Evolutionary conservation across 1,140 invertebrate species (phyloP), one percentile per base, ranked within the genome.

Genomic region (Hermetia illucens): DNA sequence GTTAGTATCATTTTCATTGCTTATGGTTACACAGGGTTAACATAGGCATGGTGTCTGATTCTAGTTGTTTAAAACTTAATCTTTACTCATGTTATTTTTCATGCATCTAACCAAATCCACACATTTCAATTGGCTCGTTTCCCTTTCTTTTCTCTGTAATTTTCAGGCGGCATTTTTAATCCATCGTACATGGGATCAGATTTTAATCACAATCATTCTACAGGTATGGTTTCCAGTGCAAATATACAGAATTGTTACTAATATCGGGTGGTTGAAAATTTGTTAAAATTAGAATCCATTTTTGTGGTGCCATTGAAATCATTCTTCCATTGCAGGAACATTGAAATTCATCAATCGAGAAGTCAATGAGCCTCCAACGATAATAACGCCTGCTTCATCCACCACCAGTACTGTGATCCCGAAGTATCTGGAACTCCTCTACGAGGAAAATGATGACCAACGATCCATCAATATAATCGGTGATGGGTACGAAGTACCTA

Each of bases 361-460:
- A 32, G 17, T 27, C 20, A 3, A 20, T 30, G 33, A 44, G 15
- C 16, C 34, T 31, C n/a, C 47, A 30, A 43, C 32, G 8, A 51
- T 58, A 27, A 10, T 22, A 18, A 36, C 19, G 19, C 21, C 32
- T 13, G 20, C 27, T 15, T 37, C 36, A 34, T 33, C 30, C 13
- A 32, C 18, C 18, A 8, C 17, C 19, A 19, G 10, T 12, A 2
- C 24, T 15, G 13, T 21, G 3, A 50, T 58, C 30, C 65, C 61
- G n/a, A 62, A 61, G 46, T 69, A 69, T 47, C 41, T 69, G 18
- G 64, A 68, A 50, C 40, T 68, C 10, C 40, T 68, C 5, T 62
- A 62, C 40, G 61, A 62, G 35, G 47, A 46, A 13, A 47, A 51
- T 29, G 36, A 39, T 37, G 40, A 39, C 17, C 33, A 27, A 13